Base-by-base conservation (phyloP, 2,797 vertebrate species). In the Pteropus rufus region DNA sequence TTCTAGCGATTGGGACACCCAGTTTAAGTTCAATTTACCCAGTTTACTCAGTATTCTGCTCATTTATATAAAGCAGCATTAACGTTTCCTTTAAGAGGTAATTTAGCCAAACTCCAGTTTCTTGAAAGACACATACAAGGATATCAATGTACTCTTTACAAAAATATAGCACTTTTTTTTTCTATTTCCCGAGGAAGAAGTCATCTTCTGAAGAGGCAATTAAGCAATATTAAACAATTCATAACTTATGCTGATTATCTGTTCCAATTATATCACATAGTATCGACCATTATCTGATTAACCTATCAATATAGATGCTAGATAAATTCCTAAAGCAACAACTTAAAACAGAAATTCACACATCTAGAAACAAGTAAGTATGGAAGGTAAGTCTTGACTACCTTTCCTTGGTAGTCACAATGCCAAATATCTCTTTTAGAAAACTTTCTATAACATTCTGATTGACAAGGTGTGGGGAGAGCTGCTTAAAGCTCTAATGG, bases 201-300 rank as follows among this genome's bases (percentile, higher is more conserved):
- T 81, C 10, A 76, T 97, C 94, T 95, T 86, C 79, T 87, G 2
- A 86, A 72, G 60, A 49, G 44, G 34, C 46, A 96, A 89, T 76
- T 75, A 93, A 87, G 41, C 21, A 62, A 41, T 79, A 87, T 80
- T 86, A 88, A 84, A 82, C 46, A 73, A 86, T 62, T 86, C 41
- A 76, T 86, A 93, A 65, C 41, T 76, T 73, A 76, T 52, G 39
- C 24, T 54, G 16, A 41, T 81, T 77, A 91, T 34, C 60, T 80
- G 23, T 77, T 80, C 73, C 52, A 82, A 46, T 1, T n/a, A 18
- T 65, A 69, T 83, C 64, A 72, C 56, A 89, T 11, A 77, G 46
- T 44, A 86, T n/a, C 70, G 46, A 73, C 54, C 58, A 80, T 69
- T 95, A 73, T 85, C 83, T 92, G 24, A 87, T 16, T 83, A 26